These are phyloP conservation scores for Oophaga pumilio DNA, from an alignment of 2,113 vertebrate genomes.

Conservation along the genomic window DNA sequence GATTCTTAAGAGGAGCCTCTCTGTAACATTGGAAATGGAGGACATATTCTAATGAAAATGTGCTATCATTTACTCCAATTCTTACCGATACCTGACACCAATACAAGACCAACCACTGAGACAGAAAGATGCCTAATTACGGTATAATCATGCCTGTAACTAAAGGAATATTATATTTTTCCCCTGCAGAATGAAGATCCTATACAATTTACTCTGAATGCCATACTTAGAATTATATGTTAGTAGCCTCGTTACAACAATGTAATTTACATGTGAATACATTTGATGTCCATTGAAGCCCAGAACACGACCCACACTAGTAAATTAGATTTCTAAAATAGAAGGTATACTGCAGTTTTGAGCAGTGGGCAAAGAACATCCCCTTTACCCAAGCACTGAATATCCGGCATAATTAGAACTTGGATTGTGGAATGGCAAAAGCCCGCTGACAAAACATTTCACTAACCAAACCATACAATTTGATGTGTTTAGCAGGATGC, in stretches of 20 bases:
- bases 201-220: conserved; percentile 7
- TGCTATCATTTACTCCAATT: background rate
- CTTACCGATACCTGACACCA: background rate
- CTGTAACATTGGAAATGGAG: too few relatives aligned
- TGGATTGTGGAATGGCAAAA: conserved; percentile 48
- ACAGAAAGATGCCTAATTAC: background rate
- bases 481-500: conserved; percentile 52
- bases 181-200: background rate
- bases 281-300: conserved; percentile 24
- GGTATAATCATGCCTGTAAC: background rate
- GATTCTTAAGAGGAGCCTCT: background rate
- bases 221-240: conserved; percentile 6
- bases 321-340: conserved; percentile 35
- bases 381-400: conserved; percentile 30
- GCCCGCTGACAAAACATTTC: conserved; percentile 56
- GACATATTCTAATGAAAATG: background rate
- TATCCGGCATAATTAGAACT: conserved; percentile 52
- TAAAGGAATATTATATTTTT: background rate
- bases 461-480: conserved; percentile 56
- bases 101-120: background rate
- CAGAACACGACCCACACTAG: conserved; percentile 33
- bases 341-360: conserved; percentile 25
- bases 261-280: conserved; percentile 10
- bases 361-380: conserved; percentile 46
- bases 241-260: conserved; percentile 3